phyloP scores from a whole-genome alignment of 1,140 invertebrate genomes.

The Philaenus spumarius region DNA sequence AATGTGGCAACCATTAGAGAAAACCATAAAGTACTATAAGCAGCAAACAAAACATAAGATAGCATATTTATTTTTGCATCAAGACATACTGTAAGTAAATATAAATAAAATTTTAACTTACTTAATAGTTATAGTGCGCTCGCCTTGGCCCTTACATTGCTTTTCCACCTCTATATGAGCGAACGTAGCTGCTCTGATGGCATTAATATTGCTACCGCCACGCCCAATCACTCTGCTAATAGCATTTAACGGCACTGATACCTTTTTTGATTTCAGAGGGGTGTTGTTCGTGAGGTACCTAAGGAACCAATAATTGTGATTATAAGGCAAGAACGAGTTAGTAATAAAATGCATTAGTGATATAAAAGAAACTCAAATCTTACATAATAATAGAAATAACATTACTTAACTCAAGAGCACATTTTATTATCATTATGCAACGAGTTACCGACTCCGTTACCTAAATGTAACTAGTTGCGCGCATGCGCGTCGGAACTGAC shows the following conservation, averaged over 20 bases:
- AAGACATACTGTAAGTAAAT: background rate
- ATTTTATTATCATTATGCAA: no score
- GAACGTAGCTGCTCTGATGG: conserved; percentile 87
- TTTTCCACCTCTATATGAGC: conserved; percentile 98
- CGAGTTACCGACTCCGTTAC: no score
- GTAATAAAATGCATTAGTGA: no score
- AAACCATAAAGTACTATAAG: background rate
- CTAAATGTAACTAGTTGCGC: no score
- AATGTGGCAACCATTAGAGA: background rate
- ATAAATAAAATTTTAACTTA: conserved; percentile 45
- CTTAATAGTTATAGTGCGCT: conserved; percentile 92
- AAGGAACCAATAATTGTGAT: no score
- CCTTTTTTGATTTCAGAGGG: conserved; percentile 60
- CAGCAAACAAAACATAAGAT: no score
- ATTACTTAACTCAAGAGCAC: no score
- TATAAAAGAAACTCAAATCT: no score
- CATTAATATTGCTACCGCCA: conserved; percentile 94
- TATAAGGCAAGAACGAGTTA: no score
- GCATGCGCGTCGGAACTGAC: no score
- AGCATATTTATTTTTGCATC: background rate
- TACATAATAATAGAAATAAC: no score
- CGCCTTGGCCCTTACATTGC: conserved; percentile 87
- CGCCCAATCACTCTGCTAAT: conserved; percentile 94
- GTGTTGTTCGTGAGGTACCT: conserved; percentile 35
- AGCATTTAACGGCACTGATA: conserved; percentile 88